phyloP scores from a whole-genome alignment of 2,113 vertebrate genomes.

The Lonchura striata region DNA sequence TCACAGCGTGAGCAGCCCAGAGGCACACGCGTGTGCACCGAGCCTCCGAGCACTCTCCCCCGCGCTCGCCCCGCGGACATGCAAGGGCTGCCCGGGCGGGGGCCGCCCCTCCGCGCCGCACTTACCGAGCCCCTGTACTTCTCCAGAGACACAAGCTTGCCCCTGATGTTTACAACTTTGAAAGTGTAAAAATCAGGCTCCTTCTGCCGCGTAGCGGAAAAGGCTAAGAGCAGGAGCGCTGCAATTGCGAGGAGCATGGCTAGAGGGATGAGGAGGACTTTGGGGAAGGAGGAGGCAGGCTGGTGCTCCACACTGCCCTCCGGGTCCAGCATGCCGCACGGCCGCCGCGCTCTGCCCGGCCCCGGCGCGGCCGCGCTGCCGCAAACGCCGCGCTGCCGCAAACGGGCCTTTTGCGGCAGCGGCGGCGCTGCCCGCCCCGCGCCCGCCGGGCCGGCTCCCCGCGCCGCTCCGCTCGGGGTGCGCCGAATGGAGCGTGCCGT shows the following conservation, averaged over 20 bases:
- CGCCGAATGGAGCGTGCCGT: no score
- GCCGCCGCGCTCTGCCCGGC: background rate
- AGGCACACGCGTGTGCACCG: background rate
- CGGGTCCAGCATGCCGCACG: slow-evolving; percentile 64
- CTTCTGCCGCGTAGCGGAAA: slow-evolving; percentile 73
- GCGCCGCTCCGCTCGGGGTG: no score
- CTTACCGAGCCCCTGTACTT: slow-evolving; percentile 98
- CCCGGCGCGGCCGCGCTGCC: background rate
- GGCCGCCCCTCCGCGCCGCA: slow-evolving; percentile 9
- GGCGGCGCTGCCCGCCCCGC: background rate
- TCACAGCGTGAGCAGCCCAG: background rate
- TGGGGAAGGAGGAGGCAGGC: slow-evolving; percentile 8
- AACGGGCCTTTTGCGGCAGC: slow-evolving; percentile 43
- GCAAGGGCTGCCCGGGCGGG: background rate
- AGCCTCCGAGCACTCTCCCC: background rate
- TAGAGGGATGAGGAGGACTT: background rate
- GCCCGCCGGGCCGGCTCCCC: rapidly evolving
- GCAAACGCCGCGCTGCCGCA: slow-evolving; percentile 53
- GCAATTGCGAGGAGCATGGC: slow-evolving; percentile 71
- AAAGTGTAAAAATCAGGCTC: slow-evolving; percentile 90
- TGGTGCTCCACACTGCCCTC: slow-evolving; percentile 66
- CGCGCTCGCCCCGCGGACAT: background rate
- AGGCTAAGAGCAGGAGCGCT: slow-evolving; percentile 64
- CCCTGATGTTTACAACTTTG: slow-evolving; percentile 92
- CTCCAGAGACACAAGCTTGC: slow-evolving; percentile 92